Evolutionary conservation across 53 echinoderm and acorn worm genomes (phyloP).

Genomic region (Apostichopus leukothele): DNA sequence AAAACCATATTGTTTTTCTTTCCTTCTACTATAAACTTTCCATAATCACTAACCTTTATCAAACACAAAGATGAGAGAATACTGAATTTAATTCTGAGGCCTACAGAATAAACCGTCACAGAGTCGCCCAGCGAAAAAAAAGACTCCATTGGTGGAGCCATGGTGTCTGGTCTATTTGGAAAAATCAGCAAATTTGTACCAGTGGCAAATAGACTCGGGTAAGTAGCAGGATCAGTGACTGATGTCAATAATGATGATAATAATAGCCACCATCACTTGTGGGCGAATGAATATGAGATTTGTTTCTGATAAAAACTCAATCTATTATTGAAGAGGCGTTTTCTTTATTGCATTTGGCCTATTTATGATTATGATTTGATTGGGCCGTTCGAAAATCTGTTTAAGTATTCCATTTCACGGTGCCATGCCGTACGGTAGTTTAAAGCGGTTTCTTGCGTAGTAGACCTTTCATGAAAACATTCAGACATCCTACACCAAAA

Average conservation of each 20-base stretch:
- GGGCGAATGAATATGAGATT: not conserved
- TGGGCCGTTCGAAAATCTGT: not conserved
- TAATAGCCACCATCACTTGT: not conserved
- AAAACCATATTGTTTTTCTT: too few species aligned
- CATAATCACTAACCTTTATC: too few species aligned
- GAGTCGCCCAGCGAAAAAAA: too few species aligned
- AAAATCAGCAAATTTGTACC: not conserved
- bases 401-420: too few species aligned
- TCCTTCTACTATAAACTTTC: too few species aligned
- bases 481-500: too few species aligned
- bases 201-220: not conserved
- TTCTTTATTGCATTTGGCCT: not conserved
- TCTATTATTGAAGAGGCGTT: not conserved
- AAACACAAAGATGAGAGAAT: too few species aligned
- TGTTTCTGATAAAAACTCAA: not conserved
- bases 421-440: too few species aligned
- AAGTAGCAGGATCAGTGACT: not conserved
- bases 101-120: too few species aligned
- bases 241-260: not conserved
- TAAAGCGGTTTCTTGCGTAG: too few species aligned
- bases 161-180: not conserved
- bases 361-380: not conserved
- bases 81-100: too few species aligned
- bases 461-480: too few species aligned
- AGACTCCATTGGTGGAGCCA: not conserved